These are phyloP conservation scores for Lepidochitona cinerea DNA, from an alignment of 2,888 invertebrate genomes.

Conservation along the genomic window DNA sequence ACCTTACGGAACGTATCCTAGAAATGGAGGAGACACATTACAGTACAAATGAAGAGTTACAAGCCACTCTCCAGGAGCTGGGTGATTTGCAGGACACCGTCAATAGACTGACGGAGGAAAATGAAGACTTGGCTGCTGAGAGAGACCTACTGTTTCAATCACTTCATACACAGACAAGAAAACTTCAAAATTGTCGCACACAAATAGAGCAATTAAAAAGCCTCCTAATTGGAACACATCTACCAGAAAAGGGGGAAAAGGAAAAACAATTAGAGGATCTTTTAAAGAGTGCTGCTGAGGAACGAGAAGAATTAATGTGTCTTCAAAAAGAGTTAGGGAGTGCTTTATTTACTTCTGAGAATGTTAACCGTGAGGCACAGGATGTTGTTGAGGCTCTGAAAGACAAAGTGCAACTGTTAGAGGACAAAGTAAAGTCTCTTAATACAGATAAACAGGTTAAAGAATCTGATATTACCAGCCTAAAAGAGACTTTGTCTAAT, in stretches of 20 bases:
- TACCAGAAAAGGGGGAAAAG: conserved; percentile 68
- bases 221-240: conserved; percentile 72
- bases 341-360: conserved; percentile 75
- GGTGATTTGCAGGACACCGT: conserved; percentile 91
- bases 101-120: conserved; percentile 88
- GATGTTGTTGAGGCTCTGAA: conserved; percentile 74
- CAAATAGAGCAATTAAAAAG: conserved; percentile 89
- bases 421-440: conserved; percentile 79
- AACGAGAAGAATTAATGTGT: conserved; percentile 65
- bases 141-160: conserved; percentile 91
- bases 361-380: conserved; percentile 55
- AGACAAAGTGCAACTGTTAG: conserved; percentile 79
- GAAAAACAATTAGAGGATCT: conserved; percentile 82
- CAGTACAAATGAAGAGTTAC: conserved; percentile 73
- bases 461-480: conserved; percentile 79
- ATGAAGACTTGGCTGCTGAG: conserved; percentile 89
- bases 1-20: conserved; percentile 90
- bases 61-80: conserved; percentile 93
- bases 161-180: conserved; percentile 91
- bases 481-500: conserved; percentile 80
- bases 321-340: conserved; percentile 86
- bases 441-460: conserved; percentile 82
- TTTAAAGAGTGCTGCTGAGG: conserved; percentile 75
- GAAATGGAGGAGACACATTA: conserved; percentile 94
- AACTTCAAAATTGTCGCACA: conserved; percentile 87